Conservation (phyloP, 2,113 vertebrate genomes). For the Psephotus haematonotus region DNA sequence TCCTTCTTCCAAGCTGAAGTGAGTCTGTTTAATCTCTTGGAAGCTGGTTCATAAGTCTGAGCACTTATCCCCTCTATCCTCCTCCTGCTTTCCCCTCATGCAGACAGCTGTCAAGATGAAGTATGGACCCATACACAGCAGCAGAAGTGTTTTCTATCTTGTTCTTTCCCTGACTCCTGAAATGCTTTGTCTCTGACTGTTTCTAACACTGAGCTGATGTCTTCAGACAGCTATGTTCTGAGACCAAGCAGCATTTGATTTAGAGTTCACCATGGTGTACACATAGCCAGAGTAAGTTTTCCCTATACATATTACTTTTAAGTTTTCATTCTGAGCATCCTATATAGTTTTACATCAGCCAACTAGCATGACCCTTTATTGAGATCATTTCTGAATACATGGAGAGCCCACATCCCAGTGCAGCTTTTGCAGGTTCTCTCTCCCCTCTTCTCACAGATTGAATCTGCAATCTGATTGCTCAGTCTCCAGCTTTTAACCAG, state of each 20-base stretch:
- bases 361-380: neutral
- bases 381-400: neutral
- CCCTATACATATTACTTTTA: neutral
- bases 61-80: neutral
- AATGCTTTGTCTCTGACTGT: neutral
- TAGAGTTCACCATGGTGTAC: fast-evolving
- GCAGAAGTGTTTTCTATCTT: neutral
- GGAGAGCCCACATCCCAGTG: neutral
- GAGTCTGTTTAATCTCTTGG: neutral
- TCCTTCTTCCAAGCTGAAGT: neutral
- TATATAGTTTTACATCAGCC: neutral
- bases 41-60: neutral
- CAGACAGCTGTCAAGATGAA: neutral
- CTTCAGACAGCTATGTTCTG: neutral
- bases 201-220: neutral
- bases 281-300: neutral
- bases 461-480: neutral
- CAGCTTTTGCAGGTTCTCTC: neutral
- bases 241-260: neutral
- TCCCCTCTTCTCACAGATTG: neutral
- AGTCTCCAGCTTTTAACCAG: neutral
- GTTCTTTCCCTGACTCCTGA: neutral
- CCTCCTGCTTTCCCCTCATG: neutral
- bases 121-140: neutral
- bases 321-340: neutral